Conservation (phyloP, 2,113 vertebrate species). For the Elgaria multicarinata region DNA sequence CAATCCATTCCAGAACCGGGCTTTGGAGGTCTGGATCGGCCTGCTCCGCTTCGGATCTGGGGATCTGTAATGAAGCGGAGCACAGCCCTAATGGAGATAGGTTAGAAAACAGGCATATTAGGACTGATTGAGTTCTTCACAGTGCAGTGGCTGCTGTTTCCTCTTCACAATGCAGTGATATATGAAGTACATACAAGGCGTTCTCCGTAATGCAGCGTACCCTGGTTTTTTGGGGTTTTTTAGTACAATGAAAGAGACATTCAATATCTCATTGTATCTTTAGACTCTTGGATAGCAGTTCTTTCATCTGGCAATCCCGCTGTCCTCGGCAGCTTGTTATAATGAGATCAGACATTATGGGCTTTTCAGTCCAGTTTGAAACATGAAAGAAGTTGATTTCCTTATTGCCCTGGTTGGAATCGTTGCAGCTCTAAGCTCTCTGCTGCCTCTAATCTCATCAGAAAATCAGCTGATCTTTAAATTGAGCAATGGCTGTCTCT, state of each 20-base stretch:
- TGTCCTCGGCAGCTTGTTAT: not conserved
- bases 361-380: conserved; percentile 16
- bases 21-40: too few relatives aligned
- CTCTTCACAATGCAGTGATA: too few relatives aligned
- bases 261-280: not conserved
- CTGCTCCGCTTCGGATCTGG: too few relatives aligned
- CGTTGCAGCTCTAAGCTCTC: not conserved
- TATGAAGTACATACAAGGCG: not conserved
- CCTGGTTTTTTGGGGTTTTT: too few relatives aligned
- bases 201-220: accelerated
- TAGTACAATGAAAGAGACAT: not conserved
- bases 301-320: not conserved
- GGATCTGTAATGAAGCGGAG: too few relatives aligned
- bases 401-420: not conserved
- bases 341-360: not conserved
- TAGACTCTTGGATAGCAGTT: conserved; percentile 4
- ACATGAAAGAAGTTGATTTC: not conserved
- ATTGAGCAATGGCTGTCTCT: not conserved
- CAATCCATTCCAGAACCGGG: too few relatives aligned
- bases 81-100: too few relatives aligned
- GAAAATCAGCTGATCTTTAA: conserved; percentile 23
- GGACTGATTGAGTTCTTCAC: not conserved
- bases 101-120: not conserved
- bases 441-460: not conserved
- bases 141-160: too few relatives aligned